Evolutionary conservation across 1,140 invertebrate species (phyloP).

Genomic region (Drosophila elegans): DNA sequence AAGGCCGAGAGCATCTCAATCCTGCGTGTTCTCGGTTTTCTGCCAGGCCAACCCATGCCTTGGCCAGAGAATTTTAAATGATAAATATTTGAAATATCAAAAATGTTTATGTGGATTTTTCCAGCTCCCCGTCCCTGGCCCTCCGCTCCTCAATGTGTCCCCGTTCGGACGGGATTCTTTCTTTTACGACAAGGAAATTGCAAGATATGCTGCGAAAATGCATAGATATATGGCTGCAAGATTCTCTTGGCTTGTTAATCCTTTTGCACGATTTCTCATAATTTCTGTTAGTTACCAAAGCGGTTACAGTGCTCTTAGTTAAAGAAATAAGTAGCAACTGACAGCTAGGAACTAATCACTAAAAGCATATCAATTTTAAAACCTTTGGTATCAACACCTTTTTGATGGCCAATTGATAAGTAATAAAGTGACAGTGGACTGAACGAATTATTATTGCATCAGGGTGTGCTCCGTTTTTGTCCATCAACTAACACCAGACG

Average conservation of each 20-base stretch:
- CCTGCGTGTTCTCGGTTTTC: background rate
- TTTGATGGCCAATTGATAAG: too few relatives aligned
- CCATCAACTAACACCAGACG: background rate
- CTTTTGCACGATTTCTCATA: too few relatives aligned
- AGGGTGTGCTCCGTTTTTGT: too few relatives aligned
- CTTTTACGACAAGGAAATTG: background rate
- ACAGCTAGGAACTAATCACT: too few relatives aligned
- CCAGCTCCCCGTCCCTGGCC: background rate
- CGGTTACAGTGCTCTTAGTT: too few relatives aligned
- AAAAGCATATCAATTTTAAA: too few relatives aligned
- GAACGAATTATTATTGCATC: too few relatives aligned
- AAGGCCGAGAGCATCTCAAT: slow-evolving; percentile 38
- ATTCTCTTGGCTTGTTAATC: background rate
- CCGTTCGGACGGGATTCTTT: background rate
- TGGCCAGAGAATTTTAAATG: slow-evolving; percentile 63
- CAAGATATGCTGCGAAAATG: background rate
- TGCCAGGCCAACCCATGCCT: background rate
- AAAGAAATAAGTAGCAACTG: too few relatives aligned
- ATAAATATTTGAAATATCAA: slow-evolving; percentile 66
- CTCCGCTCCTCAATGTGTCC: background rate
- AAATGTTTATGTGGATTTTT: slow-evolving; percentile 68
- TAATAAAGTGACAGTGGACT: too few relatives aligned
- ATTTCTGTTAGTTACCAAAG: too few relatives aligned
- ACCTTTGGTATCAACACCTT: too few relatives aligned
- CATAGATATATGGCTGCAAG: background rate